These are phyloP conservation scores for Cercopithecus hamlyni DNA, from an alignment of 2,797 vertebrate species.

Conservation along the genomic window DNA sequence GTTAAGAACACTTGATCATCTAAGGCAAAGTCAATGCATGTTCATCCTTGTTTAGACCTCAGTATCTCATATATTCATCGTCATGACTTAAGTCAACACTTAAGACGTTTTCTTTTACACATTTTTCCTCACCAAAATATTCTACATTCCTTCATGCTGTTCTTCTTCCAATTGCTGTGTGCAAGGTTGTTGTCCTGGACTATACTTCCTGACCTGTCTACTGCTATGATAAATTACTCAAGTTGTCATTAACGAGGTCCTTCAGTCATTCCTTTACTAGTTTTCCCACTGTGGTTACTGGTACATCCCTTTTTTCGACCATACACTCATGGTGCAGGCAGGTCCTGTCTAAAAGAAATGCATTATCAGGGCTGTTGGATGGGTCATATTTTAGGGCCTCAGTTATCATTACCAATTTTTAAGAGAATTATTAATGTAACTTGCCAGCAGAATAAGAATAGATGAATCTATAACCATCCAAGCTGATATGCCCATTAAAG, in stretches of 20 bases:
- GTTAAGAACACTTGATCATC: neutral
- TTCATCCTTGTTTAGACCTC: neutral
- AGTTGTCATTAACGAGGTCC: neutral
- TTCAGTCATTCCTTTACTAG: neutral
- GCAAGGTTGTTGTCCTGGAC: neutral
- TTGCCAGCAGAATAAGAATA: neutral
- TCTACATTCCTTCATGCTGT: neutral
- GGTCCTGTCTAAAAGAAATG: neutral
- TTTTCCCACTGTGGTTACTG: neutral
- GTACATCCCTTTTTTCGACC: neutral
- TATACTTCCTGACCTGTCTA: neutral
- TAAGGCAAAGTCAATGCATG: neutral
- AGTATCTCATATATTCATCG: neutral
- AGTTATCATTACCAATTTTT: neutral
- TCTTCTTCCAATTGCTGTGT: neutral
- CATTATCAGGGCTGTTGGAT: neutral
- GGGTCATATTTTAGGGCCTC: neutral
- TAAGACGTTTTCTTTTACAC: neutral
- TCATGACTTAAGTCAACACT: neutral
- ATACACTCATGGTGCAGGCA: neutral
- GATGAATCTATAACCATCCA: neutral
- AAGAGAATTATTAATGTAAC: neutral
- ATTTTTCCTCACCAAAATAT: neutral
- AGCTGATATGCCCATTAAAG: neutral
- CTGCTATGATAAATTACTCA: neutral